Conservation (phyloP, 2,113 vertebrate genomes). For the Dasyornis broadbenti region DNA sequence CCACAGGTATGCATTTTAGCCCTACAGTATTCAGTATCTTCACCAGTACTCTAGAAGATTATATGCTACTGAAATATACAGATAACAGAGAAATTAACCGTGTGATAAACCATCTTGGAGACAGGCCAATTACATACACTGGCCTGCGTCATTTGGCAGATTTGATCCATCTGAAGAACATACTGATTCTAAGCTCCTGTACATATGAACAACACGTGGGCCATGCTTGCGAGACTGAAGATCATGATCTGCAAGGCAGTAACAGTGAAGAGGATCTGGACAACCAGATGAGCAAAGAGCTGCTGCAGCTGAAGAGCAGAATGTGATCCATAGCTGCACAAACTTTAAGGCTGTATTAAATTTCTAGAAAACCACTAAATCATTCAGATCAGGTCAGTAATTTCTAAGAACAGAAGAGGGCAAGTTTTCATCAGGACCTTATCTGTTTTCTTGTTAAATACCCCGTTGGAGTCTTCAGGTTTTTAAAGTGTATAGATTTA, state of each 20-base stretch:
- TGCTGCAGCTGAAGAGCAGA: background rate
- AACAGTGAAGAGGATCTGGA: background rate
- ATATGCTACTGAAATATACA: background rate
- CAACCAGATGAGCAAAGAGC: background rate
- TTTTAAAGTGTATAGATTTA: background rate
- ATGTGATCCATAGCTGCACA: background rate
- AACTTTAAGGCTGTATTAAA: background rate
- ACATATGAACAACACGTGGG: background rate
- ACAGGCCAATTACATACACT: background rate
- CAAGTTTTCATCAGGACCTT: background rate
- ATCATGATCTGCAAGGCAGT: background rate
- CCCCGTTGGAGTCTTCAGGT: background rate
- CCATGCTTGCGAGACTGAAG: background rate
- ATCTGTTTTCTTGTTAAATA: background rate
- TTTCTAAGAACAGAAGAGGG: background rate
- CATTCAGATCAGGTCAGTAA: background rate
- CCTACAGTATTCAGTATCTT: background rate
- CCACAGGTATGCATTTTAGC: background rate
- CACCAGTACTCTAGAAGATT: background rate
- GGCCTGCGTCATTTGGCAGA: background rate
- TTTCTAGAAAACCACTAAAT: background rate
- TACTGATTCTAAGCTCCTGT: background rate
- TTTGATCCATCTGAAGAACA: background rate
- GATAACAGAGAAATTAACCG: background rate
- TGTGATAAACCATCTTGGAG: background rate